Percentiles rank a stretch among this genome's conserved stretches.
Evolutionary conservation across 1,140 invertebrate species (phyloP).

Genomic region (Himalopsyche phryganea): DNA sequence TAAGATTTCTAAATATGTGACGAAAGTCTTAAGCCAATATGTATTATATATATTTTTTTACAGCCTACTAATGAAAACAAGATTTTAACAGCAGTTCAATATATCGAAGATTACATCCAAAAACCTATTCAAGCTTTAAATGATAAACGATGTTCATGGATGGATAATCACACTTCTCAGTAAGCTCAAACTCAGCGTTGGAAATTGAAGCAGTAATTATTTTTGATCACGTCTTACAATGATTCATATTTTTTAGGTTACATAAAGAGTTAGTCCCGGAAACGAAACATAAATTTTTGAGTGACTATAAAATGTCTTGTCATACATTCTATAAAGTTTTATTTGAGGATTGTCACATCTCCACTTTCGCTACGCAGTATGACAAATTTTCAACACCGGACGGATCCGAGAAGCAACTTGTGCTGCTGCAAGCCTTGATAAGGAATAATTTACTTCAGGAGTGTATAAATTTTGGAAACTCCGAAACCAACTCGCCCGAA

Average conservation of each 20-base stretch:
- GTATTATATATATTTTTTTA: no score
- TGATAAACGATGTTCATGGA: constrained; percentile 25
- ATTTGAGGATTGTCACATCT: constrained; percentile 20
- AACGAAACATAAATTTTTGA: no score
- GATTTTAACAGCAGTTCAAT: constrained; percentile 12
- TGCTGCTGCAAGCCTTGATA: constrained; percentile 24
- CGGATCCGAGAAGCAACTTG: constrained; percentile 20
- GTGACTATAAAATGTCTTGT: constrained; percentile 17
- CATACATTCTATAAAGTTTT: constrained; percentile 26
- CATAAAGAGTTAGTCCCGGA: no score
- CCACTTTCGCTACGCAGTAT: constrained; percentile 23
- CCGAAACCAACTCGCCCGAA: constrained; percentile 10
- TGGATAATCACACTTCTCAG: background rate
- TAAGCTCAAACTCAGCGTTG: no score
- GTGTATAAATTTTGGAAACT: constrained; percentile 24
- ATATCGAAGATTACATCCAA: constrained; percentile 29
- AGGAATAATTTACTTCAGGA: constrained; percentile 29
- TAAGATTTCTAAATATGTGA: no score
- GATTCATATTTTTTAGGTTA: no score
- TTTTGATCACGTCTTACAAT: no score
- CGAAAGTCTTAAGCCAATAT: no score
- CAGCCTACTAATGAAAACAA: constrained; percentile 30
- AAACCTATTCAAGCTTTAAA: constrained; percentile 23
- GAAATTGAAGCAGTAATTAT: no score
- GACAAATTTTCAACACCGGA: constrained; percentile 25